These are phyloP conservation scores for Hippolais icterina DNA, from an alignment of 2,113 vertebrate genomes.

Conservation along the genomic window DNA sequence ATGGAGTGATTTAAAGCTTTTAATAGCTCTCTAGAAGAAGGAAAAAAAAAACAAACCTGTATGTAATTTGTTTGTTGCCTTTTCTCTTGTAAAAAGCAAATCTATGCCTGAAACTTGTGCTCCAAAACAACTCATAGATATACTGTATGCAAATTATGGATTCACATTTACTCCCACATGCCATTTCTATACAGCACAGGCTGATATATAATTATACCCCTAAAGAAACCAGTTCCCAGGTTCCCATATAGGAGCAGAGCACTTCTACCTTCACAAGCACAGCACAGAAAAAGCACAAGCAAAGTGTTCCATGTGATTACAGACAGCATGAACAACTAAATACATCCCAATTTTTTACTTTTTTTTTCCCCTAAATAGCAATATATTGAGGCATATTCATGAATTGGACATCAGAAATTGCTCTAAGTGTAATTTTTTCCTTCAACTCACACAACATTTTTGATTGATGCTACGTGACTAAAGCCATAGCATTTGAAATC, in stretches of 20 bases:
- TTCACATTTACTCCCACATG: neutral
- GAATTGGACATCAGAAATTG: neutral
- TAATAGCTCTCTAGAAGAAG: conserved; percentile 6
- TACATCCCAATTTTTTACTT: neutral
- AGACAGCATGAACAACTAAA: neutral
- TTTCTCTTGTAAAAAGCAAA: neutral
- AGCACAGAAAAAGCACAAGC: neutral
- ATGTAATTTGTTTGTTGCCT: neutral
- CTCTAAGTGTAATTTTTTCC: neutral
- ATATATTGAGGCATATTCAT: neutral
- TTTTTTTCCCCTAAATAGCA: neutral
- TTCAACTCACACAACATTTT: neutral
- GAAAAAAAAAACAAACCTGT: neutral
- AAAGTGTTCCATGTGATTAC: neutral
- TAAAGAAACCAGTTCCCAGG: fast-evolving
- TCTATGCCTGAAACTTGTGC: neutral
- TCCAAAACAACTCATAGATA: neutral
- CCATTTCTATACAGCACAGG: neutral
- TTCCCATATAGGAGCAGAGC: neutral
- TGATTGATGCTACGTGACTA: neutral
- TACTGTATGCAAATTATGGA: neutral
- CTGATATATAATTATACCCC: neutral
- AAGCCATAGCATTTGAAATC: neutral
- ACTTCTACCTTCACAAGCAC: neutral
- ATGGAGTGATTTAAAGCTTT: neutral